These are phyloP conservation scores for Drosophila robusta DNA, from an alignment of 2,888 invertebrate genomes.

Conservation along the genomic window DNA sequence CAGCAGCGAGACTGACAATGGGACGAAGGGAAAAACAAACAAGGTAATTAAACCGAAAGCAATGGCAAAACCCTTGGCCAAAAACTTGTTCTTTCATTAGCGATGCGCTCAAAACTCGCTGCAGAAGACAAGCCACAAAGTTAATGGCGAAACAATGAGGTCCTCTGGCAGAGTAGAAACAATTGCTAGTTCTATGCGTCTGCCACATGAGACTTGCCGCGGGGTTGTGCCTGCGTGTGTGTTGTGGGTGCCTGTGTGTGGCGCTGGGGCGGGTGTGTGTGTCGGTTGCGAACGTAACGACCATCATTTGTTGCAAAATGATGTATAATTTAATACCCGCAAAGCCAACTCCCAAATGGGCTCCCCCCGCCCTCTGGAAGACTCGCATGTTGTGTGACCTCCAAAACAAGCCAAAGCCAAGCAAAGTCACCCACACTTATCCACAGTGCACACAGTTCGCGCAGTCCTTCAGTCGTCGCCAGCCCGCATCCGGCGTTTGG, in stretches of 20 bases:
- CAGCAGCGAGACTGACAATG: background rate
- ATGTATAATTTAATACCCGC: slow-evolving; percentile 83
- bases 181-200: slow-evolving; percentile 53
- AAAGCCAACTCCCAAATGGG: slow-evolving; percentile 81
- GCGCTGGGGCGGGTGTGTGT: background rate
- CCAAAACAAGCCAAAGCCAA: slow-evolving; percentile 74
- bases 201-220: slow-evolving; percentile 52
- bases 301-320: slow-evolving; percentile 82
- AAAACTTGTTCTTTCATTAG: slow-evolving; percentile 1
- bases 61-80: background rate
- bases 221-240: slow-evolving; percentile 8
- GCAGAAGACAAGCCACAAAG: slow-evolving; percentile 17
- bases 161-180: slow-evolving; percentile 45
- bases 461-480: slow-evolving; percentile 12
- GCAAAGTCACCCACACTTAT: slow-evolving; percentile 61
- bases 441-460: slow-evolving; percentile 22
- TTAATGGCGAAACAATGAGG: slow-evolving; percentile 44
- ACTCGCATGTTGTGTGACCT: slow-evolving; percentile 61
- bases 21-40: background rate
- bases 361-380: slow-evolving; percentile 3
- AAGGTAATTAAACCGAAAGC: background rate
- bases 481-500: slow-evolving; percentile 54
- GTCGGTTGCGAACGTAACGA: slow-evolving; percentile 69
- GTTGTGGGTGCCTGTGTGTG: slow-evolving; percentile 1
- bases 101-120: slow-evolving; percentile 1